Conservation (phyloP, 2,888 invertebrate species). For the Agrotis puta region DNA sequence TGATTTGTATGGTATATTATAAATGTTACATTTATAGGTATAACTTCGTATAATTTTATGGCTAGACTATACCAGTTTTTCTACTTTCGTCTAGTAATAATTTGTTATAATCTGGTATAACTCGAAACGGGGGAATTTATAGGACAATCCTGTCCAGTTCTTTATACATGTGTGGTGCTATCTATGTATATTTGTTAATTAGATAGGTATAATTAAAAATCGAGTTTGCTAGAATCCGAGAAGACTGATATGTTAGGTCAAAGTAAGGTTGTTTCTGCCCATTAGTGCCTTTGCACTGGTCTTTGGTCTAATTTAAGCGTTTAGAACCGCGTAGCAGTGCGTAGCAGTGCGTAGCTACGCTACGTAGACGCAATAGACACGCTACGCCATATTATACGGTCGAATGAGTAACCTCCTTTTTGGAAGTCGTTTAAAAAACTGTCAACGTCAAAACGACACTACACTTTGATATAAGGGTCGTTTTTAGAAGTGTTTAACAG, state of each 20-base stretch:
- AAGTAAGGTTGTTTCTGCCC: slow-evolving; percentile 24
- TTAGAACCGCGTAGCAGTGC: neutral
- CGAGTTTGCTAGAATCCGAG: slow-evolving; percentile 31
- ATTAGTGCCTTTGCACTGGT: slow-evolving; percentile 6
- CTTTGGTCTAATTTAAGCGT: neutral
- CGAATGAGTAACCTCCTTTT: too few species aligned
- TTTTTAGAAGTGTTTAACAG: too few species aligned
- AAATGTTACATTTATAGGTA: slow-evolving; percentile 18
- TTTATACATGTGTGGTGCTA: slow-evolving; percentile 4
- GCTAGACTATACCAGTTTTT: slow-evolving; percentile 35
- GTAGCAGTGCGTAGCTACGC: neutral
- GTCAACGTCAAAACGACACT: too few species aligned
- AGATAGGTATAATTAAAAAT: slow-evolving; percentile 43
- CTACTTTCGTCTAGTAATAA: slow-evolving; percentile 48
- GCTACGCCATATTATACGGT: too few species aligned
- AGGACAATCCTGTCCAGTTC: slow-evolving; percentile 1
- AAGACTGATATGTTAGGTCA: slow-evolving; percentile 21
- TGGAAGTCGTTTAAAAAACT: too few species aligned
- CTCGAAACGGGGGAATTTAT: slow-evolving; percentile 35
- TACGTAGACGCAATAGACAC: neutral
- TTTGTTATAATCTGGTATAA: slow-evolving; percentile 28
- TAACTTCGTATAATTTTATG: slow-evolving; percentile 15
- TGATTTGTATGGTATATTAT: slow-evolving; percentile 31
- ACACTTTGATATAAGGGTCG: too few species aligned
- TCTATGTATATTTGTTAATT: slow-evolving; percentile 27